Evolutionary conservation across 2,113 vertebrate species (phyloP), one percentile per base, ranked within the genome.

Genomic region (Turdus rufiventris): DNA sequence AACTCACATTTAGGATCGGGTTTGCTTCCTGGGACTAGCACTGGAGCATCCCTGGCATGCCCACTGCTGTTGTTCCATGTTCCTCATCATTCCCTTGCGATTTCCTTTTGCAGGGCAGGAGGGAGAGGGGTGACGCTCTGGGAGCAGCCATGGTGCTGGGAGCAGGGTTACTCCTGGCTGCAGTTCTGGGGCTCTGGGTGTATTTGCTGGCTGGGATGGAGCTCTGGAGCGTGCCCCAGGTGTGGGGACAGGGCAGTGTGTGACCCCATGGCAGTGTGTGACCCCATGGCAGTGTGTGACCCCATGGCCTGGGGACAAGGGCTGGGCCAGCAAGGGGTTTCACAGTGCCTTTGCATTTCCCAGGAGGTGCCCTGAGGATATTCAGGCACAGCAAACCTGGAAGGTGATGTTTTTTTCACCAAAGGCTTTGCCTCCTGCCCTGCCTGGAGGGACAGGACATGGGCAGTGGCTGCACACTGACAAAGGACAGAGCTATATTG

Each of bases 1-100:
- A 14, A 7, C 3, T 51, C 43, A 15, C 19, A 1, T 57, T 68
- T 33, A 13, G 62, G 57, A 29, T 16, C 34, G 20, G 34, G 23
- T 51, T 51, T 31, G 28, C 28, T 31, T 31, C 31, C 68, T 40
- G 56, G 58, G 20, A 62, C 4, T 18, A 11, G 48, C 16, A 10
- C 0, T 38, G 72, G n/a, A 4, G 24, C 18, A 9, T 20, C 20
- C 34, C 34, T 2, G 2, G 5, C 8, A 28, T 60, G 4, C 19
- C 31, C 25, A 58, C 26, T 47, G 72, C 72, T 45, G 53, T 5
- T 40, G 34, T 50, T 34, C 53, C n/a, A 23, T 0, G 11, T 21
- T 68, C 63, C 53, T 34, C 31, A 10, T 24, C 1, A 1, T 25
- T 58, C 63, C 81, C 56, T 5, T 7, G 67, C 57, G 68, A 48